phyloP scores from a whole-genome alignment of 2,113 vertebrate species.

The Pygoscelis antarcticus region DNA sequence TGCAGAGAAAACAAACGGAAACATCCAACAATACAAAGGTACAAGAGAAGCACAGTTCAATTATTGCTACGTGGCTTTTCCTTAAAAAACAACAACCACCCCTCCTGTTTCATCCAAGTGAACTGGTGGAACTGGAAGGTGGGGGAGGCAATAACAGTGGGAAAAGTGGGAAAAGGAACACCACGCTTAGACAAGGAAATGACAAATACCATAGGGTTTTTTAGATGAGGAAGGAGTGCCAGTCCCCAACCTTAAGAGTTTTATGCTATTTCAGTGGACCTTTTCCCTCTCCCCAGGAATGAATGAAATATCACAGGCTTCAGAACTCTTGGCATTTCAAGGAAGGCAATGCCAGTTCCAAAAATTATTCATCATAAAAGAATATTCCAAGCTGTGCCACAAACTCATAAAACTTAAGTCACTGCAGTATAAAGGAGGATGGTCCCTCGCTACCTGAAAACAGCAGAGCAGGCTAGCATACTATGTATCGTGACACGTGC shows the following conservation, averaged over 20 bases:
- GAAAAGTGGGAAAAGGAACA: background rate
- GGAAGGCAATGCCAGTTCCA: background rate
- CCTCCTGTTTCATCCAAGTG: background rate
- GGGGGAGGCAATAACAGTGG: background rate
- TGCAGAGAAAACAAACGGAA: background rate
- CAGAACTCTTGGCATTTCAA: background rate
- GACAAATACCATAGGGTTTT: background rate
- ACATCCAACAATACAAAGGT: background rate
- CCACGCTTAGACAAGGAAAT: background rate
- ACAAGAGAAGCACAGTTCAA: background rate
- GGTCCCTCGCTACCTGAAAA: background rate
- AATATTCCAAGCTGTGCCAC: background rate
- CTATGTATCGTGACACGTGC: fast-evolving
- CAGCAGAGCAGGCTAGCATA: background rate
- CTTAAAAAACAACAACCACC: background rate
- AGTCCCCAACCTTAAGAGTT: background rate
- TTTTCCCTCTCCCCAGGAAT: background rate
- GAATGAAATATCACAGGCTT: background rate
- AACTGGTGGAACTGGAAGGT: background rate
- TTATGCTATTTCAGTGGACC: background rate
- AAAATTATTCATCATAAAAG: background rate
- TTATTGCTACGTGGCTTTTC: background rate
- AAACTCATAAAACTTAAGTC: background rate
- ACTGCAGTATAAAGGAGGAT: background rate
- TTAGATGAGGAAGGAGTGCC: background rate